Percentiles rank a stretch among this genome's conserved stretches.
phyloP scores from a whole-genome alignment of 2,797 vertebrate species.

The Salarias fasciatus region DNA sequence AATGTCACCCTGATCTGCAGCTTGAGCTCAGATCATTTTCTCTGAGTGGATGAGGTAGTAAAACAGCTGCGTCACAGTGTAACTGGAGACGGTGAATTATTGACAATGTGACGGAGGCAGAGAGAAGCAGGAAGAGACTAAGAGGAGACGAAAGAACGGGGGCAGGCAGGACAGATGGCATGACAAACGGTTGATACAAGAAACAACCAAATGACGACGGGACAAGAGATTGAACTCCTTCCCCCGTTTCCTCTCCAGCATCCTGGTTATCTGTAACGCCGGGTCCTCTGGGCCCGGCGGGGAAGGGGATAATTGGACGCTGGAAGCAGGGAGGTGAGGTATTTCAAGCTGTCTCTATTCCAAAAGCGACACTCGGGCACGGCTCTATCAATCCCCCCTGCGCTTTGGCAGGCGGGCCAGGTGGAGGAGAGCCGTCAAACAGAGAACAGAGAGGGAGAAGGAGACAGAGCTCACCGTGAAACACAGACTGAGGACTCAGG shows the following conservation, averaged over 20 bases:
- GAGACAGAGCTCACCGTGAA: too few species aligned
- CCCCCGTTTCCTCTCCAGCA: conserved; percentile 16
- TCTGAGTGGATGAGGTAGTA: too few species aligned
- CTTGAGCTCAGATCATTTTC: too few species aligned
- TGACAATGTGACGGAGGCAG: conserved; percentile 1
- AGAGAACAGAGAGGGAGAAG: too few species aligned
- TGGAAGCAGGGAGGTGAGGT: conserved; percentile 54
- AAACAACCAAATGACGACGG: conserved; percentile 20
- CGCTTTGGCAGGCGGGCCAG: conserved; percentile 41
- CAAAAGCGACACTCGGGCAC: conserved; percentile 53
- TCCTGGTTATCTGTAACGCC: conserved; percentile 53
- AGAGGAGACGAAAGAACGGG: too few species aligned
- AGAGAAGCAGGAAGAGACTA: background rate
- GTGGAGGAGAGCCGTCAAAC: conserved; percentile 44
- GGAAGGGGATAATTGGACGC: conserved; percentile 65
- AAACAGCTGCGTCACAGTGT: too few species aligned
- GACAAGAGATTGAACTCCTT: background rate
- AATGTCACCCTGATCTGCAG: too few species aligned
- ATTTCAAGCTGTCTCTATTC: conserved; percentile 62
- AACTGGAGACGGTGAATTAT: background rate
- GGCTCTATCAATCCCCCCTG: conserved; percentile 60
- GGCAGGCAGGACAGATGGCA: conserved; percentile 7
- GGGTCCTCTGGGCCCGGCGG: conserved; percentile 43
- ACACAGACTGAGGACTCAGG: too few species aligned
- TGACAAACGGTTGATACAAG: conserved; percentile 12